phyloP scores from a whole-genome alignment of 1,140 invertebrate species.

The Limonius californicus region DNA sequence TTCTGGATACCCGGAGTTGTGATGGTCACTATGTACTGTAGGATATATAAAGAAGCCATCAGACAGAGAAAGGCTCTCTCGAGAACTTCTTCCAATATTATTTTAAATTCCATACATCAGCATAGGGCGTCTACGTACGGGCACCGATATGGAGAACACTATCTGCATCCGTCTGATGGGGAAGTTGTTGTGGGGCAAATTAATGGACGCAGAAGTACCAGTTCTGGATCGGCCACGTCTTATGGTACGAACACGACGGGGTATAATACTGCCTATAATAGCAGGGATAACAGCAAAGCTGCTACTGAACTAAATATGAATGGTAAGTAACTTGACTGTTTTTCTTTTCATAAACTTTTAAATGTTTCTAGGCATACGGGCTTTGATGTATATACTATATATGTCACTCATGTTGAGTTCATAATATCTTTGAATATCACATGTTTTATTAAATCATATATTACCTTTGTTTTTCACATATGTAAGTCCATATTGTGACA shows the following conservation, averaged over 20 bases:
- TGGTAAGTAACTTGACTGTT: conserved; percentile 37
- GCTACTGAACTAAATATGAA: conserved; percentile 47
- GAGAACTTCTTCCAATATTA: conserved; percentile 75
- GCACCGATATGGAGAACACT: conserved; percentile 61
- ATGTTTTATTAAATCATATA: too few species aligned
- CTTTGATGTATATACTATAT: too few species aligned
- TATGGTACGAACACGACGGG: conserved; percentile 44
- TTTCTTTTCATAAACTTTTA: too few species aligned
- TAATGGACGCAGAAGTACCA: conserved; percentile 46
- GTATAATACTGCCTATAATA: conserved; percentile 41
- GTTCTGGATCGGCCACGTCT: conserved; percentile 42
- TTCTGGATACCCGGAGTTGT: conserved; percentile 95
- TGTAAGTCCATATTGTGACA: too few species aligned
- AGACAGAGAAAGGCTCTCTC: conserved; percentile 81
- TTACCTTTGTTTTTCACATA: too few species aligned
- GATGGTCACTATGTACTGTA: conserved; percentile 90
- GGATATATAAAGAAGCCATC: conserved; percentile 86
- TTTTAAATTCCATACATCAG: conserved; percentile 77
- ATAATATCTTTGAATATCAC: too few species aligned
- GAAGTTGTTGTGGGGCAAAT: conserved; percentile 47
- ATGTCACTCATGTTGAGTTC: too few species aligned
- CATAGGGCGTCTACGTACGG: conserved; percentile 64
- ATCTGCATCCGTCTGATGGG: conserved; percentile 63
- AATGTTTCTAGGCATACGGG: too few species aligned
- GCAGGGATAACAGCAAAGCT: conserved; percentile 43